Conservation (phyloP, 2,797 vertebrate genomes). For the Bryconaethiops microstoma region DNA sequence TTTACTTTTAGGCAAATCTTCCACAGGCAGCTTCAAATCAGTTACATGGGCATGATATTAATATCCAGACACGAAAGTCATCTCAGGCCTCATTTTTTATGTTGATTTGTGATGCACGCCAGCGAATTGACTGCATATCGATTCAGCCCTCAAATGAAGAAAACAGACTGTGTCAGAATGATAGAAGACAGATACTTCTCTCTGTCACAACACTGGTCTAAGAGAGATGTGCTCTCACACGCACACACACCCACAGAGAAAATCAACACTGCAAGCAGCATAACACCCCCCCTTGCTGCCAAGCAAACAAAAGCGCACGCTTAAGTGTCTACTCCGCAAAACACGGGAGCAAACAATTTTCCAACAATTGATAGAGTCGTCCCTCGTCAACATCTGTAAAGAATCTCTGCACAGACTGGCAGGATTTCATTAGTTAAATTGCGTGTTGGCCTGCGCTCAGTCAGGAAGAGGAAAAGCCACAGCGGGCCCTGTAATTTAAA, state of each 20-base stretch:
- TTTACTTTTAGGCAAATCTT: not conserved
- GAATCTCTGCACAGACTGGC: constrained; percentile 97
- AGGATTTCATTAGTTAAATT: constrained; percentile 99
- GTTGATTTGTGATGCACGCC: constrained; percentile 44
- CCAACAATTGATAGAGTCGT: constrained; percentile 85
- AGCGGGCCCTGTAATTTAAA: constrained; percentile 98
- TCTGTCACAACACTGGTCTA: constrained; percentile 53
- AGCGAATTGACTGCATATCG: constrained; percentile 50
- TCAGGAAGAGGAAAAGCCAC: constrained; percentile 95
- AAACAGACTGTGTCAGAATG: constrained; percentile 55
- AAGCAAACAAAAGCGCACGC: constrained; percentile 52
- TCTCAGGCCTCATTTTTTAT: constrained; percentile 37
- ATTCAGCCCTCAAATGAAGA: constrained; percentile 50
- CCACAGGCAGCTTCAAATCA: not conserved
- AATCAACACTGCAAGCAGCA: constrained; percentile 20
- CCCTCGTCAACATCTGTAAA: constrained; percentile 96
- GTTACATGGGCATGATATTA: not conserved
- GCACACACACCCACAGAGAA: constrained; percentile 25
- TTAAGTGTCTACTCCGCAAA: constrained; percentile 51
- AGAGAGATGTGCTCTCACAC: constrained; percentile 33
- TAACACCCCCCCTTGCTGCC: constrained; percentile 24
- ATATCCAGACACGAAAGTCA: constrained; percentile 12
- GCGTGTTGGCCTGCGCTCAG: constrained; percentile 97
- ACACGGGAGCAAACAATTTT: constrained; percentile 78
- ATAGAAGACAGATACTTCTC: constrained; percentile 50